Evolutionary conservation across 2,113 vertebrate species (phyloP).

Genomic region (Gobio gobio): DNA sequence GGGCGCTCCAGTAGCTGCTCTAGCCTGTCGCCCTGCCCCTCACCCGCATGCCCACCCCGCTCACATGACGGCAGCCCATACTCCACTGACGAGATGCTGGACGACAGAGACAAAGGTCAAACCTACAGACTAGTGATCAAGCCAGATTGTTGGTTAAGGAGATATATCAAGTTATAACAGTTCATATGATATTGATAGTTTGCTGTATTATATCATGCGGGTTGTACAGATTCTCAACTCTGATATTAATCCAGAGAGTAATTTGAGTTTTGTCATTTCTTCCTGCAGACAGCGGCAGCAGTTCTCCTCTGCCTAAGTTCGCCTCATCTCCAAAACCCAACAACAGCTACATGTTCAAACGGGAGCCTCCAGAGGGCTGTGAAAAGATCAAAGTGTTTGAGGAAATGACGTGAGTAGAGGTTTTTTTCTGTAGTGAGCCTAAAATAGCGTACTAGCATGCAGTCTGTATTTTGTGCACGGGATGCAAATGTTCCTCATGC

Average conservation of each 20-base stretch:
- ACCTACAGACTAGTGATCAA: not conserved
- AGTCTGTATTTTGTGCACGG: not conserved
- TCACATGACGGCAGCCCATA: slow-evolving; percentile 96
- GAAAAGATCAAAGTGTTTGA: slow-evolving; percentile 99
- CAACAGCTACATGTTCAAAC: slow-evolving; percentile 99
- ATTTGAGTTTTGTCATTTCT: slow-evolving; percentile 58
- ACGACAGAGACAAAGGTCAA: slow-evolving; percentile 94
- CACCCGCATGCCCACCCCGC: slow-evolving; percentile 88
- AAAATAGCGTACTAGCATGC: not conserved
- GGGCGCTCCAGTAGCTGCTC: slow-evolving; percentile 87
- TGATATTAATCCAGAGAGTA: not conserved
- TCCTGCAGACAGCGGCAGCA: slow-evolving; percentile 95
- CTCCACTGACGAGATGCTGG: slow-evolving; percentile 91
- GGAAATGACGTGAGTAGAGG: slow-evolving; percentile 89
- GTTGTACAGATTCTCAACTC: not conserved
- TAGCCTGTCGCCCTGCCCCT: slow-evolving; percentile 89
- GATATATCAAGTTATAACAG: not conserved
- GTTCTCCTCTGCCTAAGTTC: slow-evolving; percentile 98
- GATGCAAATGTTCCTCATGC: not conserved
- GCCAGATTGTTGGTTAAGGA: not conserved
- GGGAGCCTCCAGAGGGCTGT: slow-evolving; percentile 98
- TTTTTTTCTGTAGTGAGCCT: not conserved
- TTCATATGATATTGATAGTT: not conserved
- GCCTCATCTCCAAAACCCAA: slow-evolving; percentile 99
- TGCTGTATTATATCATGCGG: not conserved